A percentile compares a stretch with the other conserved stretches of the same genome.
Evolutionary conservation across 2,888 invertebrate species (phyloP).

Genomic region (Tipula confusa): DNA sequence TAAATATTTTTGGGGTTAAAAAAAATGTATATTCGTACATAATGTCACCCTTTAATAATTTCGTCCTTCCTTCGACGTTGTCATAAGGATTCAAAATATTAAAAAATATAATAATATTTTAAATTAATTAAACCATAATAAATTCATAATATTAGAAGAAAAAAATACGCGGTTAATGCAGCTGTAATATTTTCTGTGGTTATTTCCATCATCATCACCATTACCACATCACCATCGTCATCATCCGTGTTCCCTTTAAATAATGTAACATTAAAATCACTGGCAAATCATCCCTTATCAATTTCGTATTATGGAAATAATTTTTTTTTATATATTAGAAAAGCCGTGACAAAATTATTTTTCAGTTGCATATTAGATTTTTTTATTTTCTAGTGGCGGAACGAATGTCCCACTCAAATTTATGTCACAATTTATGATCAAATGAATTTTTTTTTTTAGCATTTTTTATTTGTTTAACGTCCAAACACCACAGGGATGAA

Average conservation of each 20-base stretch:
- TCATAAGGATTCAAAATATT: conserved; percentile 12
- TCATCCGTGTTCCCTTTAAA: neutral
- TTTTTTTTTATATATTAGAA: neutral
- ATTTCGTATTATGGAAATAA: neutral
- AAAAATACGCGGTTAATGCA: conserved; percentile 12
- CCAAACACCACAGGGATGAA: too few species aligned
- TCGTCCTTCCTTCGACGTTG: neutral
- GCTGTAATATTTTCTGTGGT: neutral
- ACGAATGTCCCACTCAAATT: neutral
- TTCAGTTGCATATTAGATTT: neutral
- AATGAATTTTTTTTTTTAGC: too few species aligned
- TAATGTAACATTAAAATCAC: neutral
- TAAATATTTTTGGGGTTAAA: neutral
- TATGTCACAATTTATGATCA: neutral
- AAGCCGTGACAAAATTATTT: neutral
- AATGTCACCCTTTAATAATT: conserved; percentile 15
- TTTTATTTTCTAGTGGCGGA: neutral
- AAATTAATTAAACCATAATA: conserved; percentile 25
- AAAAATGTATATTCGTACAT: neutral
- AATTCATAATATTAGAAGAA: neutral
- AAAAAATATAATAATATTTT: neutral
- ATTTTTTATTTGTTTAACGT: neutral
- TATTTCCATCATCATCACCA: neutral
- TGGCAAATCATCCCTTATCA: neutral
- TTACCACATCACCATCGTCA: neutral